Base-by-base conservation (phyloP, 2,888 invertebrate genomes). In the Lasioglossum villosulum region DNA sequence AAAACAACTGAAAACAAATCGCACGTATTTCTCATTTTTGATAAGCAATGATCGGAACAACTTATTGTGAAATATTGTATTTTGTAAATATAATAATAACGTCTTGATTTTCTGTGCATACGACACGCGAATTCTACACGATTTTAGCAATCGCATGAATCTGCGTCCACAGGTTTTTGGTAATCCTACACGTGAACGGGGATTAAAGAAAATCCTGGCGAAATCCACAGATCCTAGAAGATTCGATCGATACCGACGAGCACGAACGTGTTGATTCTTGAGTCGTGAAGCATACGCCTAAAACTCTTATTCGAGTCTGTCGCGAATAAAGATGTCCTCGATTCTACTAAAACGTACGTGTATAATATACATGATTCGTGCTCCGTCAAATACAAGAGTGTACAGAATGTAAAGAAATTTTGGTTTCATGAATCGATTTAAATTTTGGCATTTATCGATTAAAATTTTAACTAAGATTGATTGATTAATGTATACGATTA, bases 171-270 rank as follows among this genome's bases (percentile, higher is more conserved):
- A 37, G 19, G 68, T 68, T 34, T 68, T 68, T 37, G 37, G 68
- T 37, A 68, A 68, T 68, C 68, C 68, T 45, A 72, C 45, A 72
- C 42, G 42, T 27, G 42, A 39, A 27, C 39, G 45, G 72, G 72
- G n/a, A 52, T 30, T 1, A 70, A 75, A 45, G 59, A n/a, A 71
- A 75, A 63, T 56, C 37, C 68, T 10, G 37, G 37, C 4, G 19
- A 37, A 37, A 37, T 68, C 37, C 37, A 23, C 68, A 68, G 68
- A 68, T 37, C 37, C 68, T 23, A 23, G 19, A 37, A 23, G 23
- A 68, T 37, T 23, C 68, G 68, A 37, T 68, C 68, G 68, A 68
- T 68, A 37, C 34, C 19, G 4, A 68, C 37, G 23, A 12, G 6
- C 23, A 37, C 12, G 37, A 23, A 37, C 37, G 66, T 68, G 37